A percentile compares a stretch with the other conserved stretches of the same genome.
These are phyloP conservation scores for Pygathrix nemaeus DNA, from an alignment of 2,113 vertebrate species.

Conservation along the genomic window DNA sequence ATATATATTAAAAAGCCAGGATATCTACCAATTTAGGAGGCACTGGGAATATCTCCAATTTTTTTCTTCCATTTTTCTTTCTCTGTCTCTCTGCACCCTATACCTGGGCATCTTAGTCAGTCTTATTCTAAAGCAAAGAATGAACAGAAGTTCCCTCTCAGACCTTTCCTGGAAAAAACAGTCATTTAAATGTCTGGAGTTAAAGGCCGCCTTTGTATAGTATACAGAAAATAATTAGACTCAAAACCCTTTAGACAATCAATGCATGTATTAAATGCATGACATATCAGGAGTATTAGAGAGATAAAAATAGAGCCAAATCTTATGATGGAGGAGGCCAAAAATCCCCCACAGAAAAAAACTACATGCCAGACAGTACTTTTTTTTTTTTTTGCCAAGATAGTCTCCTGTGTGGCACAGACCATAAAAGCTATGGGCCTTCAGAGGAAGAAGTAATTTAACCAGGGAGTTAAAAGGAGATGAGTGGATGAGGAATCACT, in stretches of 20 bases:
- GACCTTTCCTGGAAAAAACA: neutral
- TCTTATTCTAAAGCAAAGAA: conserved; percentile 10
- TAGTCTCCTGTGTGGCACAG: neutral
- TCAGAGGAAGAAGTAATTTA: neutral
- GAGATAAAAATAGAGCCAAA: neutral
- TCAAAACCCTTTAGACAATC: neutral
- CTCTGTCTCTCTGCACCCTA: neutral
- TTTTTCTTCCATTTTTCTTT: neutral
- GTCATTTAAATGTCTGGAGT: neutral
- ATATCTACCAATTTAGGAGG: neutral
- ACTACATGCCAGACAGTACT: neutral
- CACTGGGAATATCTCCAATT: neutral
- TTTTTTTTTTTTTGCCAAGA: too few species aligned
- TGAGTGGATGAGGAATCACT: neutral
- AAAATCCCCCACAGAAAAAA: neutral
- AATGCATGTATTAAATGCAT: neutral
- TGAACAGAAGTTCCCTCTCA: neutral
- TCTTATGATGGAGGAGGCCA: neutral
- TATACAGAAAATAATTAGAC: neutral
- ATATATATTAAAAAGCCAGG: conserved; percentile 30
- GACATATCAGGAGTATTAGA: neutral
- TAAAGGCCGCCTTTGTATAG: neutral
- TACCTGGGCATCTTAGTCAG: neutral
- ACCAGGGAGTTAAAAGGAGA: neutral
- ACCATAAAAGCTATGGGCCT: neutral